Evolutionary conservation across 2,888 invertebrate genomes (phyloP), one percentile per base, ranked within the genome.

Genomic region (Marronus borbonicus): DNA sequence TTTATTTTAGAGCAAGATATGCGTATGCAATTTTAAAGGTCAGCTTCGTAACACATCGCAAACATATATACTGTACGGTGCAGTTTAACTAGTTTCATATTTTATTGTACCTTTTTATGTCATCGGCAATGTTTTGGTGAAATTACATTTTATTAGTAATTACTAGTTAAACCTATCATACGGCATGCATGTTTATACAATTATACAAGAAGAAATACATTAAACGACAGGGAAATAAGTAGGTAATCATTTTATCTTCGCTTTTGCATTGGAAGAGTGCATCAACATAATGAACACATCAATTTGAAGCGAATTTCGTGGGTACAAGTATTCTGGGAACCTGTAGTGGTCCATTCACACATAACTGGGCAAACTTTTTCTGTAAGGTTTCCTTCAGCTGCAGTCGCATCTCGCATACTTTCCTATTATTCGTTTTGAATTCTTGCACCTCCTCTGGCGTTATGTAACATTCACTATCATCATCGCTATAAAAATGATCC

Each of bases 381-480:
- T 94, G 93, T 80, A 97, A 90, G 78, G 93, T 95, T 88, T 96
- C 94, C 76, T 97, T 91, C 84, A 97, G 89, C 89, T 96, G 94
- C 85, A 94, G 93, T 83, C 97, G 93, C 89, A 95, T 93, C 86
- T 95, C 93, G 80, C 93, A 92, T 84, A 96, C 93, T 87, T 94
- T 94, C 86, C 93, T 92, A 87, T 92, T 92, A 86, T 94, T 94
- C 82, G 94, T 94, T 90, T 95, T 94, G 88, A 96, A 97, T 89
- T 95, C 95, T 89, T 93, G 91, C 82, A 97, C 94, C 88, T 97
- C 97, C 89, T 97, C 97, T 84, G 94, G 93, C 82, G 97, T 96
- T 90, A 97, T 97, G 91, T 94, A 93, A 90, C 94, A 92, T 81
- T 89, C 89, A 84, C 91, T 92, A 84, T 93, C 94, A 83, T 94